These are phyloP conservation scores for Brachypalpus laphriformis DNA, from an alignment of 2,888 invertebrate genomes.

Conservation along the genomic window DNA sequence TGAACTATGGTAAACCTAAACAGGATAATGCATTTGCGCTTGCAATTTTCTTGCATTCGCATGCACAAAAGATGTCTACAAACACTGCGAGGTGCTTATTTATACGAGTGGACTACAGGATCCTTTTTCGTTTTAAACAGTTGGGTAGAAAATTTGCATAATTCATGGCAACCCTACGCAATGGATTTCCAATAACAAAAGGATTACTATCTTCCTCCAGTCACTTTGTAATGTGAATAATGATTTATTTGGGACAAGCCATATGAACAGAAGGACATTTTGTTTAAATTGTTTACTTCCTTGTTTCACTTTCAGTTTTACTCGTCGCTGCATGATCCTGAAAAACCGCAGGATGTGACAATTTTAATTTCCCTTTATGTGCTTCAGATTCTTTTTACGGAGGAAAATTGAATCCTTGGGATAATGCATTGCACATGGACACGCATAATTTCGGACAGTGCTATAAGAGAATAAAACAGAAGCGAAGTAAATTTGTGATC, in stretches of 20 bases:
- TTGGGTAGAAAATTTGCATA: slow-evolving; percentile 58
- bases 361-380: slow-evolving; percentile 13
- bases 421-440: slow-evolving; percentile 55
- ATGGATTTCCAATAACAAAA: slow-evolving; percentile 29
- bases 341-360: slow-evolving; percentile 61
- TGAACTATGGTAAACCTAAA: not conserved
- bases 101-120: slow-evolving; percentile 2
- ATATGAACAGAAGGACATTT: slow-evolving; percentile 44
- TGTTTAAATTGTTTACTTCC: slow-evolving; percentile 23
- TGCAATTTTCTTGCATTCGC: slow-evolving; percentile 44
- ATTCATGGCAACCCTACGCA: slow-evolving; percentile 30
- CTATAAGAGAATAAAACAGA: slow-evolving; percentile 41
- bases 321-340: not conserved
- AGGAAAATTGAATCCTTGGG: slow-evolving; percentile 23
- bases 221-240: slow-evolving; percentile 17
- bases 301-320: slow-evolving; percentile 56
- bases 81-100: slow-evolving; percentile 21
- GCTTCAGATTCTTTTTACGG: not conserved
- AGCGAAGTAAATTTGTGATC: slow-evolving; percentile 29
- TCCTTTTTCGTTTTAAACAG: not conserved
- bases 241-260: slow-evolving; percentile 37
- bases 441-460: slow-evolving; percentile 37
- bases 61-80: slow-evolving; percentile 22
- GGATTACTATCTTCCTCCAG: not conserved
- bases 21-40: slow-evolving; percentile 11